These are phyloP conservation scores for Thymelicus lineola DNA, from an alignment of 2,888 invertebrate genomes.

Conservation along the genomic window DNA sequence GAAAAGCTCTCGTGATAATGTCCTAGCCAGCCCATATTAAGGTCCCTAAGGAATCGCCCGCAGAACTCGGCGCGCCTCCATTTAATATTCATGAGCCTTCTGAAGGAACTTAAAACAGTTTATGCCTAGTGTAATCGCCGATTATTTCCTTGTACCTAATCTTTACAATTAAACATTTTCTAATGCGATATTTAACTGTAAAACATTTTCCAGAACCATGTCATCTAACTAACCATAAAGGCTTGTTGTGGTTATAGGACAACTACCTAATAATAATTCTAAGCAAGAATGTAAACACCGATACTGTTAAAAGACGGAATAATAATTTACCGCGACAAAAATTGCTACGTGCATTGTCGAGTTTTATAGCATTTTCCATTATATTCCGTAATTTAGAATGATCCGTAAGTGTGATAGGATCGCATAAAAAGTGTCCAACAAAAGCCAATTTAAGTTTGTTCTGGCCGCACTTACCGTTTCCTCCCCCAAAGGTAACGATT, in stretches of 20 bases:
- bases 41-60: constrained; percentile 50
- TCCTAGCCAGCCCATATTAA: constrained; percentile 43
- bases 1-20: constrained; percentile 6
- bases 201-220: too few relatives aligned
- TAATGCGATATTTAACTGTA: too few relatives aligned
- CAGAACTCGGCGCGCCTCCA: constrained; percentile 45
- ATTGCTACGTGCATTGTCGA: not conserved
- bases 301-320: not conserved
- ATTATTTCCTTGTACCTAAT: constrained; percentile 9
- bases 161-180: not conserved
- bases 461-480: constrained; percentile 42
- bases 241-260: too few relatives aligned
- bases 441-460: constrained; percentile 45
- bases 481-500: constrained; percentile 40
- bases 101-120: constrained; percentile 38
- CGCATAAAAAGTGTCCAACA: constrained; percentile 41
- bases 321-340: not conserved
- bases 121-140: constrained; percentile 35
- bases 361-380: constrained; percentile 12
- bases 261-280: not conserved
- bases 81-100: constrained; percentile 59
- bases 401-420: constrained; percentile 16
- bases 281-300: not conserved
- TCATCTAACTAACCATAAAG: too few relatives aligned
- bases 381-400: too few relatives aligned